These are phyloP conservation scores for Myocastor coypus DNA, from an alignment of 2,113 vertebrate species.

Conservation along the genomic window DNA sequence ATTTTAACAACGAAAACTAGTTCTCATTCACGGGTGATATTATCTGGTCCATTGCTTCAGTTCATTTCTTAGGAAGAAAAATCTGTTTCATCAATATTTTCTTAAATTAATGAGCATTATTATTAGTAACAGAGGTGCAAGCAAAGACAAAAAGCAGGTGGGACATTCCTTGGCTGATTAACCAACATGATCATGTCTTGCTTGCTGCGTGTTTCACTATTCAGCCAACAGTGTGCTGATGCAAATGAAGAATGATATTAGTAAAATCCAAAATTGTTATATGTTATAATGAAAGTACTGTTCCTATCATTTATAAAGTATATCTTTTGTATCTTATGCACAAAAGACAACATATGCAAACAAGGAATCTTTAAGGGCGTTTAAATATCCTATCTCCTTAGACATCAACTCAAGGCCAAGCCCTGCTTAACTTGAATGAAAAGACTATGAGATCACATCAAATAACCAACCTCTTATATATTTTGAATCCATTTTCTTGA, in stretches of 20 bases:
- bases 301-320: background rate
- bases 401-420: background rate
- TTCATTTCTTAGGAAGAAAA: background rate
- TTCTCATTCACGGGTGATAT: background rate
- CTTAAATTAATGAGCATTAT: background rate
- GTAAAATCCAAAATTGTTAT: background rate
- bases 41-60: background rate
- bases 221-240: background rate
- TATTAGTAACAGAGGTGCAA: background rate
- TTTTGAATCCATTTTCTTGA: constrained; percentile 40
- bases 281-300: background rate
- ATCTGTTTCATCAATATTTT: constrained; percentile 21
- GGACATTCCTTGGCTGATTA: background rate
- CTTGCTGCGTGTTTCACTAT: background rate
- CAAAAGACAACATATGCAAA: background rate
- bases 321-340: background rate
- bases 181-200: background rate
- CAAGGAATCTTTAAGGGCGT: background rate
- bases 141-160: background rate
- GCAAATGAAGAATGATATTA: background rate
- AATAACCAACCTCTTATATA: background rate
- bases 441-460: background rate
- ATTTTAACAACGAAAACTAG: background rate
- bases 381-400: background rate
- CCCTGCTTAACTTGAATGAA: background rate